phyloP scores from a whole-genome alignment of 2,888 invertebrate species.

The Anodontia alba region DNA sequence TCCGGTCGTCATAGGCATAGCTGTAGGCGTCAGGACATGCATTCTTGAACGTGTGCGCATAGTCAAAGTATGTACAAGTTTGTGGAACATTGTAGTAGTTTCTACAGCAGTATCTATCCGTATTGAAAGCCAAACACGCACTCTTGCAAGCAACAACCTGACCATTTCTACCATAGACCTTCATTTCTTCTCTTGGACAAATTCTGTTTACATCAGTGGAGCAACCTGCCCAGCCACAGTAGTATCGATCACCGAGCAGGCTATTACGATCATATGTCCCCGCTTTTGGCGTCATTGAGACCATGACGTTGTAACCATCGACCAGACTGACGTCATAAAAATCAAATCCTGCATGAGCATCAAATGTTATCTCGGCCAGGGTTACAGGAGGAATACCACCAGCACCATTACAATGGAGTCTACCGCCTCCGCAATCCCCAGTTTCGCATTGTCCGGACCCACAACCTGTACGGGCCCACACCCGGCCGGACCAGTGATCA shows the following conservation, averaged over 20 bases:
- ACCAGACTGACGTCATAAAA: constrained; percentile 86
- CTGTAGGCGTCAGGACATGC: constrained; percentile 87
- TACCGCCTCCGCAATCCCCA: constrained; percentile 78
- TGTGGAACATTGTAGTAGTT: constrained; percentile 84
- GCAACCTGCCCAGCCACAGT: constrained; percentile 84
- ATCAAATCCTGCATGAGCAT: constrained; percentile 80
- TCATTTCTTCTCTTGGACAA: constrained; percentile 82
- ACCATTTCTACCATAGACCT: constrained; percentile 53
- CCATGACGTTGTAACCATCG: constrained; percentile 86
- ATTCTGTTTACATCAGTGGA: constrained; percentile 80
- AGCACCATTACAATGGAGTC: constrained; percentile 85
- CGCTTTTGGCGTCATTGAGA: constrained; percentile 54
- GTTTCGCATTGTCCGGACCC: constrained; percentile 76
- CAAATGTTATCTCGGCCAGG: constrained; percentile 59
- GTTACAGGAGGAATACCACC: constrained; percentile 72
- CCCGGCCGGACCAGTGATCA: constrained; percentile 58
- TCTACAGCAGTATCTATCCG: constrained; percentile 86
- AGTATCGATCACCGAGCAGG: constrained; percentile 81
- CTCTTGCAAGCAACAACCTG: constrained; percentile 85
- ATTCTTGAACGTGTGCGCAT: constrained; percentile 85
- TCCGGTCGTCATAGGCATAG: constrained; percentile 87
- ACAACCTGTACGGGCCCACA: constrained; percentile 86
- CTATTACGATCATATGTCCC: constrained; percentile 57
- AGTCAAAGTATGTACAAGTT: constrained; percentile 84
- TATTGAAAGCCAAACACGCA: constrained; percentile 86